Base-by-base conservation (phyloP, 2,888 invertebrate species). In the Chaitophorus viminalis region DNA sequence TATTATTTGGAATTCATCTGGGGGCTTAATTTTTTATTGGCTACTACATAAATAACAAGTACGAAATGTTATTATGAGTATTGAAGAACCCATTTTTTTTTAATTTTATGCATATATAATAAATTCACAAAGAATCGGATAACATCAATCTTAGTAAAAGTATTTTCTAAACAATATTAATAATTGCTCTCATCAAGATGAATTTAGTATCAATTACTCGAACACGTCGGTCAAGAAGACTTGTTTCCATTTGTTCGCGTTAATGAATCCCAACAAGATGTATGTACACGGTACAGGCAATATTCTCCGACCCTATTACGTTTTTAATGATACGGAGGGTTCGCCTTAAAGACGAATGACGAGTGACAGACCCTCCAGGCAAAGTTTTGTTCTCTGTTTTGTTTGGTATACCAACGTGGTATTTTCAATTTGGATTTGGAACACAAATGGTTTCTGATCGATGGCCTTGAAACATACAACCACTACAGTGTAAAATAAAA, bases 361-460 rank as follows among this genome's bases (percentile, higher is more conserved):
- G 65, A 75, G 65, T 75, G 60, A 65, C 83, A 75, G 29, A 65
- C 83, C 83, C 72, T 75, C n/a, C 14, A 14, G 21, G 31, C 25
- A 52, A 68, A 52, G 52, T 77, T 85, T 85, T 77, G 76, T 70
- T 52, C 33, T 68, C 18, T 52, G n/a, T 68, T 68, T 77, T 68
- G 65, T 76, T 75, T 39, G 75, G 54, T 18, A 31, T 29, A 17
- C 70, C 36, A 4, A 36, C 21, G 70, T 14, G 29, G 52, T 36
- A 18, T 86, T 70, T 72, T 86, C 72, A 70, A 70, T 78, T 86
- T 54, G 70, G 54, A 65, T 52, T n/a, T n/a, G n/a, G 33, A 29
- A n/a, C 29, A n/a, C 21, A 65, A 75, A 78, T 33, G 70, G 54
- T 78, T 78, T 14, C 36, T 72, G 54, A 86, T 86, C 70, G 54